phyloP scores from a whole-genome alignment of 2,113 vertebrate genomes.

The Pterocles burchelli region DNA sequence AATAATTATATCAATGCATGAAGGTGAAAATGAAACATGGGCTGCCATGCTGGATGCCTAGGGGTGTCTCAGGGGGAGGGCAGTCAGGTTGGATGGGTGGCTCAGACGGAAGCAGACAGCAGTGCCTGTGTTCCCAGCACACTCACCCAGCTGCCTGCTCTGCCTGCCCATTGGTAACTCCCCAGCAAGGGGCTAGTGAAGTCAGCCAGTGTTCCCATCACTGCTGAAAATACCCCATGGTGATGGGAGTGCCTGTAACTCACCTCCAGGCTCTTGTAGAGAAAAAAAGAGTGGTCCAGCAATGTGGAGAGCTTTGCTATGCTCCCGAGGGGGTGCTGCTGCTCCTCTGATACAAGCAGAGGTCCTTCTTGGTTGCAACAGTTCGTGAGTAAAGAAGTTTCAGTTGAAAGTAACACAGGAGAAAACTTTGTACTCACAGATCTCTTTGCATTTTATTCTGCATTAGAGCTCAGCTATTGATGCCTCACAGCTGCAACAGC shows the following conservation, averaged over 20 bases:
- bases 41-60: neutral
- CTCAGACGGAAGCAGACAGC: neutral
- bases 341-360: neutral
- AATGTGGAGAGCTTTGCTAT: rapidly evolving
- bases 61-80: neutral
- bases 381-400: neutral
- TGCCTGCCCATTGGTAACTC: neutral
- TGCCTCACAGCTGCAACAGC: conserved; percentile 68
- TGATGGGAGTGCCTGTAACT: neutral
- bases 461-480: conserved; percentile 61
- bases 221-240: neutral
- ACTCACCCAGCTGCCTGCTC: neutral
- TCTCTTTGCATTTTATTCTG: neutral
- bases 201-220: neutral
- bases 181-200: neutral
- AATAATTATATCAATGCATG: neutral
- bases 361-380: neutral
- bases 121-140: neutral
- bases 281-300: neutral
- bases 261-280: neutral
- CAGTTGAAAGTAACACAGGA: neutral
- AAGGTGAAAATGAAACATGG: conserved; percentile 4
- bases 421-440: neutral
- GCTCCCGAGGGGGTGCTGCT: neutral
- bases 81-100: neutral